Evolutionary conservation across 2,888 invertebrate genomes (phyloP).

Genomic region (Leucophora obtusa): DNA sequence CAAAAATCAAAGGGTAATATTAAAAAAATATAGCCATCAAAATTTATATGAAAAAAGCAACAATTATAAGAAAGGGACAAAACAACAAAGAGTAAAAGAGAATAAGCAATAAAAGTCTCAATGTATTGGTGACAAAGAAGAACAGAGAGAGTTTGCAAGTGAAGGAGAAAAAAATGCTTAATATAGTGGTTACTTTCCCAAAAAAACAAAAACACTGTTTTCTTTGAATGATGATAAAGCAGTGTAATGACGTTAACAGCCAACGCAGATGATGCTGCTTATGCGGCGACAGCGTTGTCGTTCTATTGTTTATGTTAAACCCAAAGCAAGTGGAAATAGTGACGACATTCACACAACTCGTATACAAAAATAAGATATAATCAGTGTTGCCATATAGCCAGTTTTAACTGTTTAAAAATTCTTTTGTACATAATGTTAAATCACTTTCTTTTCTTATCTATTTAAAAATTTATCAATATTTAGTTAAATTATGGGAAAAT

Average conservation of each 20-base stretch:
- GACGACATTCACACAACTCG: not conserved
- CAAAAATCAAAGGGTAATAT: not conserved
- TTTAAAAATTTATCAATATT: no score
- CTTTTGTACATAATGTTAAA: no score
- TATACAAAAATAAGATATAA: not conserved
- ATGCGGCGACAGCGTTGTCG: not conserved
- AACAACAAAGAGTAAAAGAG: not conserved
- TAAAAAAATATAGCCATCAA: not conserved
- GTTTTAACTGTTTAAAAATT: no score
- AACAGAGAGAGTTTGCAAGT: not conserved
- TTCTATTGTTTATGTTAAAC: not conserved
- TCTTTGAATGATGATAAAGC: not conserved
- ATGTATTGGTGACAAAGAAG: not conserved
- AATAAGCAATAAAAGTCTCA: not conserved
- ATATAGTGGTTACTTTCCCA: not conserved
- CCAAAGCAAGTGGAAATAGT: not conserved
- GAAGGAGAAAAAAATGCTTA: not conserved
- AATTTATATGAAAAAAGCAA: not conserved
- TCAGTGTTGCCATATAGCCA: no score
- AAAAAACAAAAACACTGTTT: not conserved
- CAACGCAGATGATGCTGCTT: not conserved
- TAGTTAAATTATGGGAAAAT: no score
- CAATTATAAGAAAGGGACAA: slow-evolving; percentile 1
- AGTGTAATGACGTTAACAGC: not conserved
- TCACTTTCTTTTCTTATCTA: no score